phyloP scores from a whole-genome alignment of 1,140 invertebrate species.

The Polyergus mexicanus region DNA sequence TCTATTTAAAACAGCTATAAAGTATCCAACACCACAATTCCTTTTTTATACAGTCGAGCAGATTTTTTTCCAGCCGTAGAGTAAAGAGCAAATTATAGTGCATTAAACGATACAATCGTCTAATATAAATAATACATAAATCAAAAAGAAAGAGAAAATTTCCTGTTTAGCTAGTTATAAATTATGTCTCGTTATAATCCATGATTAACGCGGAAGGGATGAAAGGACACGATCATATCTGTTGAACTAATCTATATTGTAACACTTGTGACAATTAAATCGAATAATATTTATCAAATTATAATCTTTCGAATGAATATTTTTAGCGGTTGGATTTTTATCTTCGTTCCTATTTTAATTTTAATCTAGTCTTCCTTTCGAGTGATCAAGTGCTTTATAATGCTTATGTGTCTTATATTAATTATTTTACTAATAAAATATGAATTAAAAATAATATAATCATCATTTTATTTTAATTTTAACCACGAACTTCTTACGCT shows the following conservation, averaged over 20 bases:
- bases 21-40: conserved; percentile 10
- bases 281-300: not conserved
- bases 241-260: not conserved
- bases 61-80: conserved; percentile 23
- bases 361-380: not conserved
- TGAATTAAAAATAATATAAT: not conserved
- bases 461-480: not conserved
- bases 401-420: too few species aligned
- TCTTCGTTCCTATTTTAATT: not conserved
- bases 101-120: conserved; percentile 4
- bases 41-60: conserved; percentile 20
- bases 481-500: not conserved
- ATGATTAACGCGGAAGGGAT: not conserved
- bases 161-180: conserved; percentile 36
- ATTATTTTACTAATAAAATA: not conserved
- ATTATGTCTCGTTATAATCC: conserved; percentile 44
- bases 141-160: not conserved
- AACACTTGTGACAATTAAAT: not conserved
- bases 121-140: conserved; percentile 45
- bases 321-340: not conserved
- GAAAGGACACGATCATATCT: not conserved
- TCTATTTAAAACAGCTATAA: conserved; percentile 14
- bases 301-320: not conserved
- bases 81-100: conserved; percentile 31
- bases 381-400: not conserved